phyloP scores from a whole-genome alignment of 2,888 invertebrate species.

The Hipparchia semele region DNA sequence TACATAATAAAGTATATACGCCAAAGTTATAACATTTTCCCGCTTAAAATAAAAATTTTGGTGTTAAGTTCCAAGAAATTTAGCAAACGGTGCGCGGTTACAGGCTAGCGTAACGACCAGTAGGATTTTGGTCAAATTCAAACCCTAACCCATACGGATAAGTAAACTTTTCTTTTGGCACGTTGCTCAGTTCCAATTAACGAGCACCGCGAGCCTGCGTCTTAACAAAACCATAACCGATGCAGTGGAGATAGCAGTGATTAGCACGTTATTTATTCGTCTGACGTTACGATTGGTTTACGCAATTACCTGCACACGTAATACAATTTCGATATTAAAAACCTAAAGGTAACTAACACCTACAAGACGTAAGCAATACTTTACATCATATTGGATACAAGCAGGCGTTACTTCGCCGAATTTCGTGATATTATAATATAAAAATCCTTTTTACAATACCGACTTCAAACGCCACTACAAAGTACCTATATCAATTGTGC shows the following conservation, averaged over 20 bases:
- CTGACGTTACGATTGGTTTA: conserved; percentile 20
- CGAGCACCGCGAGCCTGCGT: conserved; percentile 22
- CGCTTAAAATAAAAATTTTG: conserved; percentile 19
- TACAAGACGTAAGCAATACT: neutral
- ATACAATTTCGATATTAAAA: conserved; percentile 3
- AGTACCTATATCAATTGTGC: no score
- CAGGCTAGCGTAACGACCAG: neutral
- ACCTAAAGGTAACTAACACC: neutral
- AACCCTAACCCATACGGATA: neutral
- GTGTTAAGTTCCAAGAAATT: conserved; percentile 18
- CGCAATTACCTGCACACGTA: conserved; percentile 14
- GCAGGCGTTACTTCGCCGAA: no score
- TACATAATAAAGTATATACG: neutral
- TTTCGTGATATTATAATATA: no score
- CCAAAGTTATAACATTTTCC: conserved; percentile 8
- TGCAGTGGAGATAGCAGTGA: conserved; percentile 30
- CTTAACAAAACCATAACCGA: conserved; percentile 32
- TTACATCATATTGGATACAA: neutral
- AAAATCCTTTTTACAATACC: no score
- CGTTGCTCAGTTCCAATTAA: conserved; percentile 25
- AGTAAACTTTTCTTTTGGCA: conserved; percentile 2
- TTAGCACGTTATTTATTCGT: conserved; percentile 31
- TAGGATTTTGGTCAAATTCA: neutral
- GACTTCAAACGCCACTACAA: no score
- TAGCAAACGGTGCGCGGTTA: neutral